Base-by-base conservation (phyloP, 2,888 invertebrate genomes). In the Neoascia interrupta region DNA sequence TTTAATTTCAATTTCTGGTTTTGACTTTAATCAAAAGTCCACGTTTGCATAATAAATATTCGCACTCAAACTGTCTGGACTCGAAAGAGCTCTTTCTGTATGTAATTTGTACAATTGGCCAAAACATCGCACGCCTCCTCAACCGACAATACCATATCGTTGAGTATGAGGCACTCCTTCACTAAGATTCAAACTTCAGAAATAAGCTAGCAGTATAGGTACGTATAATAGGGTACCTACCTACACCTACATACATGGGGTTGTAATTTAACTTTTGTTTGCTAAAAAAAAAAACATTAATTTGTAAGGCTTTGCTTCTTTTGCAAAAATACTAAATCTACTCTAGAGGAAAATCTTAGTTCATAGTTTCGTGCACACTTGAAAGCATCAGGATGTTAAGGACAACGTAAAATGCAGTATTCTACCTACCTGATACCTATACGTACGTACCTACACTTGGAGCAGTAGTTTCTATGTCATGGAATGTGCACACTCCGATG, bases 1-100 rank as follows among this genome's bases (percentile, higher is more conserved):
- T 56, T 75, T 75, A 75, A 75, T 69, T 75, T 69, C 61, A 61
- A 75, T 75, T 75, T 68, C 74, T 69, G 41, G 60, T 37, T 41
- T 11, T 49, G 41, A 75, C 41, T 75, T 75, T 75, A 75, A 75
- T 75, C 69, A 75, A 69, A 75, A 75, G 61, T 75, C 69, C 61
- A 21, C 60, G 41, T 36, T 49, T 19, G 18, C 60, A 56, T 54
- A 69, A 61, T 69, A 54, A 69, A 54, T 47, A 54, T 43, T 36
- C 61, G 49, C 21, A 45, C 49, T 68, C n/a, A 53, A 74, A 58
- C 51, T 34, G 45, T 45, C 37, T 53, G 58, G 53, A 60, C 34
- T 11, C 10, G 3, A 23, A 19, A 15, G 19, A 54, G 26, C 18
- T 45, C 54, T 28, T 54, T 37, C 39, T 23, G 11, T 68, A 11